Percentiles rank a stretch among this genome's conserved stretches.
Conservation (phyloP, 2,113 vertebrate genomes). For the Hylia prasina region DNA sequence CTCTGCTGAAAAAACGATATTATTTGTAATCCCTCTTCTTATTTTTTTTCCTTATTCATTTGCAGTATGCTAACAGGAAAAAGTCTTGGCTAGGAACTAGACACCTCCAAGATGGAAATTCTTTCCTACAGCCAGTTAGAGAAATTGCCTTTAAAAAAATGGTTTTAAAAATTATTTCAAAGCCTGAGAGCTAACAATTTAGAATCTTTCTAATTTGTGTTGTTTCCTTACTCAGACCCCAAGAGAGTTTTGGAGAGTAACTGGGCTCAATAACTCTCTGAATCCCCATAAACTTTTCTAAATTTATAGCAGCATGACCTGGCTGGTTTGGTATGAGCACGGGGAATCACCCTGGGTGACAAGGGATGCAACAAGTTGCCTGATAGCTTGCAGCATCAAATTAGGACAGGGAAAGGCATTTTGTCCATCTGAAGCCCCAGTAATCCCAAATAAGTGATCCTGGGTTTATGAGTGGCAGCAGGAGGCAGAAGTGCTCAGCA, state of each 20-base stretch:
- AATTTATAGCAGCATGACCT: background rate
- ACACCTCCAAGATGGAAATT: background rate
- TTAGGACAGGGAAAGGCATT: background rate
- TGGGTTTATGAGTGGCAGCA: background rate
- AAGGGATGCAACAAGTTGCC: background rate
- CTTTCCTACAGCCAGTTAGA: background rate
- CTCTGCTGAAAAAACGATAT: background rate
- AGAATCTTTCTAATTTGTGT: background rate
- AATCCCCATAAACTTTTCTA: background rate
- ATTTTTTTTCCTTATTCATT: background rate
- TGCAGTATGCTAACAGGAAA: background rate
- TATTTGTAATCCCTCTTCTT: background rate
- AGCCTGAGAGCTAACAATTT: background rate
- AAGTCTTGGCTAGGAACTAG: background rate
- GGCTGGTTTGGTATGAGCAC: background rate
- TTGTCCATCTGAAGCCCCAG: background rate
- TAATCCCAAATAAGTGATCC: background rate
- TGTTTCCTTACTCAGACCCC: background rate
- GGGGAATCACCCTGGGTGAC: background rate
- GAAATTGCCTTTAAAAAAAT: background rate
- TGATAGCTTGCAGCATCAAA: background rate
- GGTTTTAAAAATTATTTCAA: background rate
- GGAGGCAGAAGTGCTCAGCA: background rate
- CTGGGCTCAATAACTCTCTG: background rate
- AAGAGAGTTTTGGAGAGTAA: background rate